These are phyloP conservation scores for Hoplodrina ambigua DNA, from an alignment of 2,888 invertebrate species.

Conservation along the genomic window DNA sequence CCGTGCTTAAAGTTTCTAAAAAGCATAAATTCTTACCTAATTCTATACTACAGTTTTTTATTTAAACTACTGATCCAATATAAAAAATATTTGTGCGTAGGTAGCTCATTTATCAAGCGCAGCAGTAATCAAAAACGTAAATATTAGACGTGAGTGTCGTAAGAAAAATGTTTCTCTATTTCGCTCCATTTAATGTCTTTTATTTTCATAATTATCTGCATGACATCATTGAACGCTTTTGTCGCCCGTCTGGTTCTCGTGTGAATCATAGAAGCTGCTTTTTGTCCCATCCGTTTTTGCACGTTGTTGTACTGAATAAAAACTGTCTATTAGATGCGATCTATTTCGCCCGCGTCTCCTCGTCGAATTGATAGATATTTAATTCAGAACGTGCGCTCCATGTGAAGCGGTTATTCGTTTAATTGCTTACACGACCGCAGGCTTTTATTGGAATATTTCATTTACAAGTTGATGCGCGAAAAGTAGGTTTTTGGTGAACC, in stretches of 20 bases:
- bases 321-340: conserved; percentile 64
- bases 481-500: conserved; percentile 23
- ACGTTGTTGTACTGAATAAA: conserved; percentile 45
- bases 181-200: not conserved
- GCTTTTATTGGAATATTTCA: conserved; percentile 27
- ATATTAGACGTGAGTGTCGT: no score
- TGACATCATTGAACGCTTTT: conserved; percentile 18
- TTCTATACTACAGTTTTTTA: not conserved
- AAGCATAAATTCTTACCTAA: no score
- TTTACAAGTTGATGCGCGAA: conserved; percentile 20
- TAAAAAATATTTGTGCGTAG: no score
- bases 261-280: conserved; percentile 42
- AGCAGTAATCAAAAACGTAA: no score
- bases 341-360: conserved; percentile 63
- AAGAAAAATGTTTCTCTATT: not conserved
- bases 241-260: conserved; percentile 27
- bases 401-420: conserved; percentile 47
- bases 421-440: conserved; percentile 48
- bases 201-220: conserved; percentile 2
- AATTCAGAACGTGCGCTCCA: conserved; percentile 62
- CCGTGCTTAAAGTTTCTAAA: no score
- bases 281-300: conserved; percentile 48
- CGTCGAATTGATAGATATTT: conserved; percentile 64
- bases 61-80: no score
- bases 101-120: no score